Base-by-base conservation (phyloP, 37 sponge, comb jelly and placozoan species). In the Ephydatia muelleri region DNA sequence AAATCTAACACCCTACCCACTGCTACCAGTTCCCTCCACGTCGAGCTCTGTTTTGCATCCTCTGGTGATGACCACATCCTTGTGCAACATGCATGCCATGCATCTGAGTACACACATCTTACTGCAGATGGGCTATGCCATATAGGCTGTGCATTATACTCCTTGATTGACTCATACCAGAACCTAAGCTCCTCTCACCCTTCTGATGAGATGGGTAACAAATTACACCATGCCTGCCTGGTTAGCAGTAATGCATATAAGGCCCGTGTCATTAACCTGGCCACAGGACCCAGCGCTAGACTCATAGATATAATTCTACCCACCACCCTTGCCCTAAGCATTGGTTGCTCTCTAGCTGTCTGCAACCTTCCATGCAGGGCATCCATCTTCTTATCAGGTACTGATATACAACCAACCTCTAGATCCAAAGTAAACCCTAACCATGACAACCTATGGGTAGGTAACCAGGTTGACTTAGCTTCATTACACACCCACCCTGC, bases 71-170 rank as follows among this genome's bases (percentile, higher is more conserved):
- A 30, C 32, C 35, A 68, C 12, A 43, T 43, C 43, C 43, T 43
- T 43, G 43, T 43, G 43, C 43, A 6, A 43, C 6, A 43, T 43
- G 43, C 43, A 43, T 43, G 43, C 43, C 43, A 6, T 43, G 43
- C 87, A 80, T 86, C 80, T 31, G 81, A 80, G 75, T 77, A 85
- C n/a, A 78, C 85, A 32, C 77, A 39, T 78, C 85, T 85, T 2
- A 78, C 47, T 25, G 85, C 79, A 23, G 40, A 35, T 28, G 85
- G 70, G 0, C 13, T 27, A 67, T 67, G 71, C 85, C 85, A 78
- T 16, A 79, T 72, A 21, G 72, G 38, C 37, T 80, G 73, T 19
- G 74, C 75, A 38, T 85, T 85, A 30, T 39, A 79, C 23, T 21
- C 31, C 3, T 34, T 71, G 16, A 85, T 27, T n/a, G n/a, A 40